Percentiles rank a stretch among this genome's conserved stretches.
Conservation (phyloP, 2,888 invertebrate species). For the Rhagophthalmus giganteus region DNA sequence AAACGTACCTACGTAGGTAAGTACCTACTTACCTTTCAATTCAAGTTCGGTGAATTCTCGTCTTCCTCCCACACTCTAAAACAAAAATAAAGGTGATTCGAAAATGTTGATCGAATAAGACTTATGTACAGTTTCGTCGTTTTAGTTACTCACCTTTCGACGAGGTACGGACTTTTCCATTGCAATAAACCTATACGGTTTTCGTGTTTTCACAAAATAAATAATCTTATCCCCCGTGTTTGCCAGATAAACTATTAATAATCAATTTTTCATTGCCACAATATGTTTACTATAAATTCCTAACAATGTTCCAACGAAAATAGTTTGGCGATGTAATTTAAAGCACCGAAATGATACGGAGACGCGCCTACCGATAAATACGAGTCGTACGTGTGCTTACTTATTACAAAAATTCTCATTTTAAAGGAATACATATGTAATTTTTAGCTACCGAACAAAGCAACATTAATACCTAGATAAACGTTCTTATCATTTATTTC, state of each 20-base stretch:
- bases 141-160: constrained; percentile 13
- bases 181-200: not conserved
- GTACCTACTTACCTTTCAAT: constrained; percentile 48
- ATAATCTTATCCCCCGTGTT: constrained; percentile 8
- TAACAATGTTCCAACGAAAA: no score
- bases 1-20: no score
- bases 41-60: constrained; percentile 55
- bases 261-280: constrained; percentile 13
- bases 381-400: not conserved
- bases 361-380: not conserved
- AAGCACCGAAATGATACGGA: constrained; percentile 1
- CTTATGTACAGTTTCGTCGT: not conserved
- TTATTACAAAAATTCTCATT: constrained; percentile 14
- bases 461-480: constrained; percentile 12
- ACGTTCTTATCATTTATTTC: constrained; percentile 10
- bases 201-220: constrained; percentile 6
- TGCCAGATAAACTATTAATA: constrained; percentile 5
- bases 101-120: not conserved
- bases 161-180: constrained; percentile 12
- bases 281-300: no score
- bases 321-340: no score
- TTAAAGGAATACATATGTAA: constrained; percentile 2
- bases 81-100: constrained; percentile 18
- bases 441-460: constrained; percentile 6
- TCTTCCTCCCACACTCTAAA: constrained; percentile 52